These are phyloP conservation scores for Psophia crepitans DNA, from an alignment of 2,113 vertebrate genomes.

Conservation along the genomic window DNA sequence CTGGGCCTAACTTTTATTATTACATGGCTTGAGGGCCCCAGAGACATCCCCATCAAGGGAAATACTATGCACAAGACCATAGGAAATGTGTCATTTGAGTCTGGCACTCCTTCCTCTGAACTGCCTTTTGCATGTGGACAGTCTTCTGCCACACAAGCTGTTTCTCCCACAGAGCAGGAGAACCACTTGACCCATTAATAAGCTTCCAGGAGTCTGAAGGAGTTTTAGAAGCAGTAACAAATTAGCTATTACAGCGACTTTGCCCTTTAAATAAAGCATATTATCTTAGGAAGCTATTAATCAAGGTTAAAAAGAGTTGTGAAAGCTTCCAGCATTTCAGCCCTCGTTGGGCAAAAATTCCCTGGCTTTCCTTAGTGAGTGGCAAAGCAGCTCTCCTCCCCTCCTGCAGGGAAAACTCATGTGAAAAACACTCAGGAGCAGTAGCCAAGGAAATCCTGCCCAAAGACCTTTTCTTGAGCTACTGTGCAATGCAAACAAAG, in stretches of 20 bases:
- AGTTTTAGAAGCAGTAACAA: not conserved
- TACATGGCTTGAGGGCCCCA: fast-evolving
- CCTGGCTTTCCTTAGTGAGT: not conserved
- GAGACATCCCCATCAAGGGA: not conserved
- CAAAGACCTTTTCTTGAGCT: not conserved
- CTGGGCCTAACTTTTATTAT: not conserved
- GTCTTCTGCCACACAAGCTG: not conserved
- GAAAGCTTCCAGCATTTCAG: not conserved
- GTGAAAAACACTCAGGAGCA: not conserved
- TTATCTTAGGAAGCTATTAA: not conserved
- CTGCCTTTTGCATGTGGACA: not conserved
- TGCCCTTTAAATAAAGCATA: not conserved
- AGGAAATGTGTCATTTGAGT: not conserved
- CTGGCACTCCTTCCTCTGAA: not conserved
- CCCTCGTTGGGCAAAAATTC: not conserved
- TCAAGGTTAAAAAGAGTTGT: not conserved
- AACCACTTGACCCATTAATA: not conserved
- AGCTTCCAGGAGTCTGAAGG: not conserved
- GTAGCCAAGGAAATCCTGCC: not conserved
- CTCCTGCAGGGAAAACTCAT: not conserved
- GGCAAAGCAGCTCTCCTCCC: not conserved
- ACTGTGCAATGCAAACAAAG: not conserved
- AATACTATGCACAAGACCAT: not conserved
- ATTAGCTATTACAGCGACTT: not conserved
- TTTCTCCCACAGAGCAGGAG: not conserved